phyloP scores from a whole-genome alignment of 1,140 invertebrate species.

The Trichonephila clavata region DNA sequence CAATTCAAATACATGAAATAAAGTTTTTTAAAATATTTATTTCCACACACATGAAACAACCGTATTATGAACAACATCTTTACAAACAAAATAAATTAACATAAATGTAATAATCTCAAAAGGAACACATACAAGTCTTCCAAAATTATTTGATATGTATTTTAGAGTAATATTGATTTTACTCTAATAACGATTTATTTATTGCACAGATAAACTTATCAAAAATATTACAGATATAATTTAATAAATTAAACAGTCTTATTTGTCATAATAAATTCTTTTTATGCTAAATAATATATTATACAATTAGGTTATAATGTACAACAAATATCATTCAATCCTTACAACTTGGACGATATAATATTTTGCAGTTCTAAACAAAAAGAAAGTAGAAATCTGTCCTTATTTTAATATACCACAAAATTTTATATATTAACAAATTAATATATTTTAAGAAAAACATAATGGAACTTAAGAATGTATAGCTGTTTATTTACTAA shows the following conservation, averaged over 20 bases:
- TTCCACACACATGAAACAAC: background rate
- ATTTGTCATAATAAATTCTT: too few relatives aligned
- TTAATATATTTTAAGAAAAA: too few relatives aligned
- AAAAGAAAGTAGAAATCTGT: too few relatives aligned
- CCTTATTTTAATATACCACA: too few relatives aligned
- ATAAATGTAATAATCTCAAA: background rate
- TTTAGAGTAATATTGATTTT: background rate
- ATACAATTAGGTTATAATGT: too few relatives aligned
- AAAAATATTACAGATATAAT: background rate
- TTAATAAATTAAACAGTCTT: background rate
- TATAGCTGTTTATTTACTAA: too few relatives aligned
- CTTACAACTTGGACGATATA: too few relatives aligned
- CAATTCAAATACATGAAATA: background rate
- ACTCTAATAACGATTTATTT: background rate
- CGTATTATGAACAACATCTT: background rate
- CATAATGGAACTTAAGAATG: too few relatives aligned
- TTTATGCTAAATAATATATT: too few relatives aligned
- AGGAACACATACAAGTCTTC: background rate
- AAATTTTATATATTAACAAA: too few relatives aligned
- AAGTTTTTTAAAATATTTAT: slow-evolving; percentile 9
- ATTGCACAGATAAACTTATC: background rate
- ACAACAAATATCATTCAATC: too few relatives aligned
- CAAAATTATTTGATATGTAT: slow-evolving; percentile 5
- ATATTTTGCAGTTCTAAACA: too few relatives aligned
- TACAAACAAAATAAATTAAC: slow-evolving; percentile 4